Evolutionary conservation across 2,888 invertebrate species (phyloP), one percentile per base, ranked within the genome.

Genomic region (Polydrusus pterygomalis): DNA sequence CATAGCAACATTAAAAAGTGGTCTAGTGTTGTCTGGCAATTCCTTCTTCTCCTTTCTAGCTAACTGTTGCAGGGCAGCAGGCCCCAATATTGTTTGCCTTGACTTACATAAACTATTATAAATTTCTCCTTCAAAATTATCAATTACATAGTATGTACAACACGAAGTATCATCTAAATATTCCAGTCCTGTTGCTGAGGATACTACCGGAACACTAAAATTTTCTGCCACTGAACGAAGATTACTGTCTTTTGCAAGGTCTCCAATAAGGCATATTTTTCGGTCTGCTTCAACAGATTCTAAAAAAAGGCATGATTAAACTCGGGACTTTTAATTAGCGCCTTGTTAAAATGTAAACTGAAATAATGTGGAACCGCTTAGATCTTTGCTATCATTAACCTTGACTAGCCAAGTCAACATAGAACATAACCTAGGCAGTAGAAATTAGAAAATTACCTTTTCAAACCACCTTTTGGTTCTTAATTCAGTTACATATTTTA

Each of bases 1-100:
- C 97, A 98, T 97, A 75, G 96, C 92, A 84, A 94, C 91, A 87
- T 94, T 96, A 89, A 94, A 97, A 84, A 97, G 91, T 74, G 97
- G 97, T 78, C 97, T 91, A 76, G 91, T 89, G 87, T 92, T 93
- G 83, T 92, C 90, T 65, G 95, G 93, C 82, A 96, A 89, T 81
- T 92, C 90, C 85, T 94, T 93, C 85, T 91, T 91, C 85, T 91
- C 92, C 82, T 91, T 91, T 77, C 91, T 90, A 75, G 93, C 93
- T 84, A 95, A 88, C 87, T 95, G 94, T 85, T 93, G 89, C 85
- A 95, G 90, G 81, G 95, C 95, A 80, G 94, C 93, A 80, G 95
- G 94, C 70, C 96, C 96, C 89, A 95, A 89, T 87, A 96, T 91
- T 88, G 95, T 93, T 86, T 92, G 91, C 83, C 90, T 90, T 81